These are phyloP conservation scores for Mus spicilegus DNA, from an alignment of 2,113 vertebrate genomes.

Conservation along the genomic window DNA sequence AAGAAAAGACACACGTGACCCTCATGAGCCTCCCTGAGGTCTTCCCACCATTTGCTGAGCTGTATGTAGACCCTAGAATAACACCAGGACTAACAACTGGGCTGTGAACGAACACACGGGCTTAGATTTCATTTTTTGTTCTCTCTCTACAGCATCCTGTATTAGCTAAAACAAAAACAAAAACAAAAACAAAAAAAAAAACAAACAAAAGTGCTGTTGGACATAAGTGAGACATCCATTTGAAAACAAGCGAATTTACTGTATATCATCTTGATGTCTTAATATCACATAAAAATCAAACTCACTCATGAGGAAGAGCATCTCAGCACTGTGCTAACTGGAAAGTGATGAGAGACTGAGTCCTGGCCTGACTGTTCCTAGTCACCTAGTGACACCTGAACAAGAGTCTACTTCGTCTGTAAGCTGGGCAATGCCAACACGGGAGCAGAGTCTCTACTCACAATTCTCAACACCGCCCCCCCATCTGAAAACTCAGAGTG, in stretches of 20 bases:
- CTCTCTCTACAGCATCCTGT: neutral
- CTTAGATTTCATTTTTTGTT: neutral
- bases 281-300: neutral
- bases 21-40: neutral
- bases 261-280: neutral
- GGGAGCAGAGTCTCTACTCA: neutral
- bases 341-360: neutral
- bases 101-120: neutral
- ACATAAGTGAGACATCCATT: neutral
- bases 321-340: neutral
- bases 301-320: neutral
- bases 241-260: neutral
- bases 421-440: neutral
- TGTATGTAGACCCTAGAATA: neutral
- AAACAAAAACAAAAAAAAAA: too few species aligned
- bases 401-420: neutral
- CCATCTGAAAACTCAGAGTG: neutral
- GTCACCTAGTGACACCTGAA: neutral
- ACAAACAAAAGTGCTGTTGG: neutral
- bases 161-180: slow-evolving; percentile 7
- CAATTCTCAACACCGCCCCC: neutral
- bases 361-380: neutral
- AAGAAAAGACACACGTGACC: neutral
- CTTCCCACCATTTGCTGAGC: neutral
- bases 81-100: neutral